Percentiles rank a stretch among this genome's conserved stretches.
These are phyloP conservation scores for Sinosuthora webbiana DNA, from an alignment of 2,113 vertebrate species.

Conservation along the genomic window DNA sequence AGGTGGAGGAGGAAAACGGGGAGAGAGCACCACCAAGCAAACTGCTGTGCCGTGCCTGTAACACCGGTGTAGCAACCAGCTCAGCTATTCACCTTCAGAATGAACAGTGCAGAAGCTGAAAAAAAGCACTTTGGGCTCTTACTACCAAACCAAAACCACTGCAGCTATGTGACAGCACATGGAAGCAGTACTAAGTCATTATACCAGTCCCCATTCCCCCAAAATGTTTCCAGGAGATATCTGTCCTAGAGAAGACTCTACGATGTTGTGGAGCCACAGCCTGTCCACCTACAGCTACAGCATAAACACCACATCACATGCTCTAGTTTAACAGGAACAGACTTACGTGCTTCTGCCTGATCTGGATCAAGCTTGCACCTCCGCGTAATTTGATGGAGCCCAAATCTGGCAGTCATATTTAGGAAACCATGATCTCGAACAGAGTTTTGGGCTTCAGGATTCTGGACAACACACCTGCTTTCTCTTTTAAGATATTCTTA, in stretches of 20 bases:
- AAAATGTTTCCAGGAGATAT: background rate
- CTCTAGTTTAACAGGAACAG: background rate
- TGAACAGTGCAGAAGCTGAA: background rate
- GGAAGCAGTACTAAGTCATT: background rate
- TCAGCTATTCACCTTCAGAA: accelerated
- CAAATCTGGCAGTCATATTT: background rate
- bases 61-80: accelerated
- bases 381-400: background rate
- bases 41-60: accelerated
- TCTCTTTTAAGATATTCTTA: background rate
- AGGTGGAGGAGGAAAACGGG: accelerated
- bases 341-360: background rate
- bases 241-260: background rate
- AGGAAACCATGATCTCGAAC: background rate
- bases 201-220: background rate
- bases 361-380: background rate
- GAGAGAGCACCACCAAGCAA: background rate
- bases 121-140: background rate
- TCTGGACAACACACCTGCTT: background rate
- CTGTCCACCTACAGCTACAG: background rate
- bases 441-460: background rate
- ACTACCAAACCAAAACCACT: background rate
- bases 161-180: accelerated
- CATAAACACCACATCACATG: background rate
- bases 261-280: background rate